These are phyloP conservation scores for Leptopilina drosophilae DNA, from an alignment of 2,888 invertebrate genomes.

Conservation along the genomic window DNA sequence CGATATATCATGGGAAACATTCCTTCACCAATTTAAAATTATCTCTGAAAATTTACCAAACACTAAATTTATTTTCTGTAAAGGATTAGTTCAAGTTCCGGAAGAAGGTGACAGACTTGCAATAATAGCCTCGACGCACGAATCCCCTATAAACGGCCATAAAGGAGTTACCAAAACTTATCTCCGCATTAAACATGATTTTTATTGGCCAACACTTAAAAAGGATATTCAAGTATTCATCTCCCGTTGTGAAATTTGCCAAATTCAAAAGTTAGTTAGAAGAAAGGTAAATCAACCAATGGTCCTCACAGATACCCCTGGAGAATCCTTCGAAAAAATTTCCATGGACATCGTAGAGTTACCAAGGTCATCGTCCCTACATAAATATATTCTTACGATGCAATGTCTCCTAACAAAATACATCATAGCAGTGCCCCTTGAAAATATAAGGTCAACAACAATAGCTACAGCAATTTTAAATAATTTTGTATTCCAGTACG, in stretches of 20 bases:
- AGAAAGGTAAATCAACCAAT: conserved; percentile 27
- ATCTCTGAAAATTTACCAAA: not conserved
- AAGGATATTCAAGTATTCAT: not conserved
- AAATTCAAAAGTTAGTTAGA: conserved; percentile 31
- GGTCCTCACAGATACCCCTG: conserved; percentile 40
- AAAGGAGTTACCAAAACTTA: conserved; percentile 44
- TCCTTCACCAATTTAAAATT: not conserved
- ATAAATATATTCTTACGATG: conserved; percentile 36
- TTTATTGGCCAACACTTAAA: conserved; percentile 34
- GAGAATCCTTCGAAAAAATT: conserved; percentile 32
- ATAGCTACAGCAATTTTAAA: conserved; percentile 33
- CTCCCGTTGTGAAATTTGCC: not conserved
- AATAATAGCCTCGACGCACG: not conserved
- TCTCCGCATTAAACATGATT: conserved; percentile 7
- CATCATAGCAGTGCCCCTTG: conserved; percentile 3
- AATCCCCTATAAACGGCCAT: conserved; percentile 17
- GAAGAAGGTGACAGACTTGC: not conserved
- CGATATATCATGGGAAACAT: not conserved
- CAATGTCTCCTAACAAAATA: conserved; percentile 42
- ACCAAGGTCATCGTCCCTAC: not conserved
- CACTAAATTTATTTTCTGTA: too few relatives aligned
- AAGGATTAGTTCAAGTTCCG: too few relatives aligned
- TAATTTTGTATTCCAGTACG: conserved; percentile 5
- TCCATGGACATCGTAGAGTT: conserved; percentile 35
- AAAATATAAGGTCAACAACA: not conserved